Percentiles rank a stretch among this genome's conserved stretches.
These are phyloP conservation scores for Enchytraeus crypticus DNA, from an alignment of 2,888 invertebrate genomes.

Conservation along the genomic window DNA sequence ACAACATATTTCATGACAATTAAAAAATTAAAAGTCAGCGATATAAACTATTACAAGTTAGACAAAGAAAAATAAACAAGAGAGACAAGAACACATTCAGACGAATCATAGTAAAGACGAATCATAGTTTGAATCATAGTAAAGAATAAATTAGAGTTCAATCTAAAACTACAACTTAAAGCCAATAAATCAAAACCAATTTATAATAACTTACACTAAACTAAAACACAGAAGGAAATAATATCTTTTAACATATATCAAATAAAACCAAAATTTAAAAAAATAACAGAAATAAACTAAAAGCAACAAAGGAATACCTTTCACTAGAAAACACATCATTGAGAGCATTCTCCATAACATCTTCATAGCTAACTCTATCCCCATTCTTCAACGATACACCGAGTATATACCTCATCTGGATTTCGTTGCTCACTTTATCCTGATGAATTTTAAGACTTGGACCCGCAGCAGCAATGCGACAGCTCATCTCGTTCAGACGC, in stretches of 20 bases:
- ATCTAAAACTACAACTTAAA: neutral
- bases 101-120: neutral
- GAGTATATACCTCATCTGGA: no score
- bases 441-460: no score
- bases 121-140: neutral
- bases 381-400: neutral
- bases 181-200: no score
- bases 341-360: neutral
- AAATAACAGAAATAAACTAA: no score
- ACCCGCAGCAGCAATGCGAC: no score
- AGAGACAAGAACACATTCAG: neutral
- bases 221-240: no score
- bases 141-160: neutral
- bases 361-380: neutral
- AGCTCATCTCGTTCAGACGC: neutral
- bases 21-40: no score
- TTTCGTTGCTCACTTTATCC: no score
- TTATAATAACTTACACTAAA: no score
- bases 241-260: no score
- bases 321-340: neutral
- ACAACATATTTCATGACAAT: no score
- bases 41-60: neutral
- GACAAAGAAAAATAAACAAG: neutral
- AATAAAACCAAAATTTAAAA: no score
- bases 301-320: constrained; percentile 7